Base-by-base conservation (phyloP, 2,797 vertebrate species). In the Jordanella pulchra region DNA sequence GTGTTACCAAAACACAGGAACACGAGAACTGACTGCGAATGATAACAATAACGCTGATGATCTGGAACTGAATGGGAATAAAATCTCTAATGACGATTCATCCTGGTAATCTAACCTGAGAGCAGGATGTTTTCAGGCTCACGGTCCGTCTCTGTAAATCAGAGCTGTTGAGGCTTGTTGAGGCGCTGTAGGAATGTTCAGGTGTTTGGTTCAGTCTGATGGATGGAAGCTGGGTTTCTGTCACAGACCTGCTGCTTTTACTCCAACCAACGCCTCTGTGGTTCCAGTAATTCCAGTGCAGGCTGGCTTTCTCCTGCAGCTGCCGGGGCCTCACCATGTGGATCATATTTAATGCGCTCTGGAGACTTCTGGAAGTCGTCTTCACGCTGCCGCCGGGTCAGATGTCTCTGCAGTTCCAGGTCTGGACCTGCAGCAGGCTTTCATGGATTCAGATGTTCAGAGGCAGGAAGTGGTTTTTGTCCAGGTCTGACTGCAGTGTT, bases 151-250 rank as follows among this genome's bases (percentile, higher is more conserved):
- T 48, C 47, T 35, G 35, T 48, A 17, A 47, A 35, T 60, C 54
- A 3, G 76, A 18, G 55, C 0, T 77, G 85, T 79, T 48, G 3
- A 55, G 75, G 68, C 87, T 63, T 83, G 85, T 82, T 50, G 50
- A 47, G 32, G 32, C 7, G 55, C 53, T 51, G 64, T 51, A 75
- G 85, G 87, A 89, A 89, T 87, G 85, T 71, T 71, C 13, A 64
- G 30, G 47, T 27, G 2, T 6, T 35, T 11, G 12, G 5, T 32
- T 2, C 7, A 25, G 32, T 64, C 54, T 75, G 71, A 79, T 68
- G 56, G 77, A 80, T 67, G 72, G 45, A 77, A 54, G 48, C 68
- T 48, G 69, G 71, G 67, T 39, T 69, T 61, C 12, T 53, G 35
- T 25, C 13, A 60, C 51, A 48, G 27, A 71, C 35, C 17, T 66